A percentile compares a stretch with the other conserved stretches of the same genome.
phyloP scores from a whole-genome alignment of 2,888 invertebrate species.

The Rotaria macrura region DNA sequence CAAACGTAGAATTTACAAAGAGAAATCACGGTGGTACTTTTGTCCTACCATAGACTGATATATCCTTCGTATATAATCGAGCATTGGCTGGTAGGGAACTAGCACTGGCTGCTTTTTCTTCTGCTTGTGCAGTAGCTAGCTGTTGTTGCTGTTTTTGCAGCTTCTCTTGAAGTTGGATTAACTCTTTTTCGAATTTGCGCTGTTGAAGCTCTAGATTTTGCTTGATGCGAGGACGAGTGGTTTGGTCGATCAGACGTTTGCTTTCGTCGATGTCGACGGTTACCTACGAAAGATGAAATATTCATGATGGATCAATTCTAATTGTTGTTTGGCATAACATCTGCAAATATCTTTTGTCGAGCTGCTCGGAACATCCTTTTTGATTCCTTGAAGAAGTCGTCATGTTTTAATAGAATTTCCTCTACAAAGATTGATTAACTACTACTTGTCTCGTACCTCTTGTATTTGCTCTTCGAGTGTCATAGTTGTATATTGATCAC shows the following conservation, averaged over 20 bases:
- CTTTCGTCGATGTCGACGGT: conserved; percentile 63
- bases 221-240: conserved; percentile 62
- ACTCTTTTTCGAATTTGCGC: conserved; percentile 63
- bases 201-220: conserved; percentile 63
- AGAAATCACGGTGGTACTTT: neutral
- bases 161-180: conserved; percentile 50
- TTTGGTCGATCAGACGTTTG: conserved; percentile 57
- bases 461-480: neutral
- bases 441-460: neutral
- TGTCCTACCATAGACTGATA: conserved; percentile 20
- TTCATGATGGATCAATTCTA: neutral
- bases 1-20: neutral
- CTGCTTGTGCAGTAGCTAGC: conserved; percentile 21
- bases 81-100: neutral
- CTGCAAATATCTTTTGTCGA: too few species aligned
- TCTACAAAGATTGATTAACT: too few species aligned
- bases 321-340: too few species aligned
- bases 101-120: neutral
- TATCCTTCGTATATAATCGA: conserved; percentile 33
- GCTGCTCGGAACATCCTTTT: too few species aligned
- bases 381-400: too few species aligned
- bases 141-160: conserved; percentile 15
- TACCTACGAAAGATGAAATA: neutral
- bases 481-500: neutral
- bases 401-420: too few species aligned